Evolutionary conservation across 2,113 vertebrate genomes (phyloP).

Genomic region (Ardeotis arabs): DNA sequence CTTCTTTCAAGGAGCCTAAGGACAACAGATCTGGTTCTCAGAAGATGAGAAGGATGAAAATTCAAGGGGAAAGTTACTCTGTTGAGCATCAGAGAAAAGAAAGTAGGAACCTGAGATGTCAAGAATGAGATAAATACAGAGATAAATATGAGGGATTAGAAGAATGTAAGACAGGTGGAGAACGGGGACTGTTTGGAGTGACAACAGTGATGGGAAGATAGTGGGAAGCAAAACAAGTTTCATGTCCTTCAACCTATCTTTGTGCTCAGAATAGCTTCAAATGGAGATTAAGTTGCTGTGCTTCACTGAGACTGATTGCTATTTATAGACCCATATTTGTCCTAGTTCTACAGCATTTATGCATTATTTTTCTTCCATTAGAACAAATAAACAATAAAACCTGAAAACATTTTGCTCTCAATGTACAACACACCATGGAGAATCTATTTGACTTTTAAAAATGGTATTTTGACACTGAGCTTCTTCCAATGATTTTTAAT

Average conservation of each 20-base stretch:
- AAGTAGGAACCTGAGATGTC: neutral
- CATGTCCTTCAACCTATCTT: constrained; percentile 54
- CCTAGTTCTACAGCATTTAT: constrained; percentile 51
- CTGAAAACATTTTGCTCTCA: neutral
- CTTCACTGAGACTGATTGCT: constrained; percentile 39
- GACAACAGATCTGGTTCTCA: neutral
- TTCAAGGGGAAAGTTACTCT: neutral
- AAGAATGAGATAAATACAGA: neutral
- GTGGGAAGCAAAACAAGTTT: constrained; percentile 14
- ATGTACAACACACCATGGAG: neutral
- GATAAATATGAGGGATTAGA: neutral
- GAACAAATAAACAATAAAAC: constrained; percentile 45
- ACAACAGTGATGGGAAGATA: constrained; percentile 17
- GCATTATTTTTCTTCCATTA: constrained; percentile 24
- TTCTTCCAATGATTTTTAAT: neutral
- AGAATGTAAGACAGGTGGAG: neutral
- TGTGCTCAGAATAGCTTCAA: constrained; percentile 58
- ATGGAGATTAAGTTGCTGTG: constrained; percentile 52
- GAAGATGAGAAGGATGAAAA: constrained; percentile 16
- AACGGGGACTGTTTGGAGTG: neutral
- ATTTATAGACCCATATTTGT: constrained; percentile 60
- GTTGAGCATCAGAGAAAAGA: neutral
- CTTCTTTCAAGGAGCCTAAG: neutral
- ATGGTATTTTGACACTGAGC: neutral
- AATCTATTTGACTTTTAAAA: neutral